Percentiles rank a stretch among this genome's conserved stretches.
phyloP scores from a whole-genome alignment of 1,140 invertebrate species.

The Venustaconcha ellipsiformis region DNA sequence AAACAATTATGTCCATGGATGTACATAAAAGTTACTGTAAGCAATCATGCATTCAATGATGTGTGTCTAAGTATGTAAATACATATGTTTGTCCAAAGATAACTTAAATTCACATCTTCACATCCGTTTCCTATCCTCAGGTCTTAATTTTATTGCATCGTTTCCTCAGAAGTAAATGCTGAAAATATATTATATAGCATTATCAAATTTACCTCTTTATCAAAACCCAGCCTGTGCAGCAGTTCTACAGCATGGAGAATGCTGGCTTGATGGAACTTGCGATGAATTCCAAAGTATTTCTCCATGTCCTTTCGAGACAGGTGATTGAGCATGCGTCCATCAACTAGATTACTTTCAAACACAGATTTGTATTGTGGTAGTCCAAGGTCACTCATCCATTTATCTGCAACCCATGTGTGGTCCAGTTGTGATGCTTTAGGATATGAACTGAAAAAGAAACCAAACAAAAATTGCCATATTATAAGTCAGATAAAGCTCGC shows the following conservation, averaged over 20 bases:
- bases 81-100: too few species aligned
- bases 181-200: too few species aligned
- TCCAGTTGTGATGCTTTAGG: constrained; percentile 87
- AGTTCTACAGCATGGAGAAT: constrained; percentile 94
- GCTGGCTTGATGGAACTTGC: constrained; percentile 93
- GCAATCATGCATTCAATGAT: too few species aligned
- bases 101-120: too few species aligned
- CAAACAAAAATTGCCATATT: not conserved
- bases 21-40: too few species aligned
- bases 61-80: too few species aligned
- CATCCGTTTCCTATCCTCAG: too few species aligned
- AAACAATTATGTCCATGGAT: too few species aligned
- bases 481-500: not conserved
- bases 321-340: constrained; percentile 91
- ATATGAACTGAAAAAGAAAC: constrained; percentile 78
- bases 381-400: constrained; percentile 92
- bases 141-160: too few species aligned
- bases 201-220: constrained; percentile 80
- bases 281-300: constrained; percentile 86
- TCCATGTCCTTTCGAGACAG: constrained; percentile 94
- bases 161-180: too few species aligned
- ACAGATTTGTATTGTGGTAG: constrained; percentile 88
- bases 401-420: constrained; percentile 91
- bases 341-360: constrained; percentile 90
- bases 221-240: constrained; percentile 90